Evolutionary conservation across 1,140 invertebrate species (phyloP).

Genomic region (Reticulitermes speratus): DNA sequence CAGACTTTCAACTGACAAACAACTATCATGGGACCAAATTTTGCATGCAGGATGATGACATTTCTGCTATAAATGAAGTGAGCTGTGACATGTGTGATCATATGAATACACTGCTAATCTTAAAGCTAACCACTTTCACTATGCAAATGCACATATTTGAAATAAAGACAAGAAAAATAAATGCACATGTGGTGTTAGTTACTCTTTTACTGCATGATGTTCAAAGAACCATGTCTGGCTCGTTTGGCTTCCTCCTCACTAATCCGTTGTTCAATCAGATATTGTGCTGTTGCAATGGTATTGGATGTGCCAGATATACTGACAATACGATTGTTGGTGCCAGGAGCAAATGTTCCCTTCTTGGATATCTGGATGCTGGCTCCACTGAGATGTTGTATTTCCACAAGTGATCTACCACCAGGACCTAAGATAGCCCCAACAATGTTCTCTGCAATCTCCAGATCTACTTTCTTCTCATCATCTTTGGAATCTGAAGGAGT

Average conservation of each 20-base stretch:
- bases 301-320: conserved; percentile 87
- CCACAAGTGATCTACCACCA: conserved; percentile 90
- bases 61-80: background rate
- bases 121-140: background rate
- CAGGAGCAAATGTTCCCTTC: conserved; percentile 95
- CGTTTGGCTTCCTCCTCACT: conserved; percentile 92
- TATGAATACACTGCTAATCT: background rate
- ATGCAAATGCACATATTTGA: background rate
- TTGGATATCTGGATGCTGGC: conserved; percentile 98
- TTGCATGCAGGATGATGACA: background rate
- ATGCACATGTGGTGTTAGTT: conserved; percentile 12
- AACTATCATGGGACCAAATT: background rate
- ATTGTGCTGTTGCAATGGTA: conserved; percentile 87
- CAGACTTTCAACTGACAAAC: background rate
- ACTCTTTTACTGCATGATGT: conserved; percentile 11
- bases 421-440: conserved; percentile 96
- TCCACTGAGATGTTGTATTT: conserved; percentile 95
- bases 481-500: conserved; percentile 59
- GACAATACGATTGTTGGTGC: conserved; percentile 95
- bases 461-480: conserved; percentile 77
- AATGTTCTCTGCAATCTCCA: conserved; percentile 88
- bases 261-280: conserved; percentile 93
- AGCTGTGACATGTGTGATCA: conserved; percentile 7
- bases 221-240: conserved; percentile 69
- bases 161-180: background rate